These are phyloP conservation scores for Tridacna crocea DNA, from an alignment of 2,888 invertebrate species.

Conservation along the genomic window DNA sequence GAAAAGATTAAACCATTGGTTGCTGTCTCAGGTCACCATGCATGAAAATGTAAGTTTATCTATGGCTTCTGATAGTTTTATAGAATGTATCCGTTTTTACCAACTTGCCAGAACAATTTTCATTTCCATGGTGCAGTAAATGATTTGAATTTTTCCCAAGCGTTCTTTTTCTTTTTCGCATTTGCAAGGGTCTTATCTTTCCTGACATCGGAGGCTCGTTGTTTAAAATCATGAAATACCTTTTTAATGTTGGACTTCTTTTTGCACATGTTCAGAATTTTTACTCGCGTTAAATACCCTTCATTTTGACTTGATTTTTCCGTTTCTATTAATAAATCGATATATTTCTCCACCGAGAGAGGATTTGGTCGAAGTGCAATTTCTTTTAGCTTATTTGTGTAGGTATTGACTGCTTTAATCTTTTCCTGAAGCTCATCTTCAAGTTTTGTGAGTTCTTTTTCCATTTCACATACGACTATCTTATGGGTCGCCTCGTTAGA, in stretches of 20 bases:
- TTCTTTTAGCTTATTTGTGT: slow-evolving; percentile 56
- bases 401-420: slow-evolving; percentile 36
- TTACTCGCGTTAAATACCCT: slow-evolving; percentile 38
- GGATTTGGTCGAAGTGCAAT: slow-evolving; percentile 69
- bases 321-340: slow-evolving; percentile 68
- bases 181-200: too few species aligned
- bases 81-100: too few species aligned
- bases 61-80: too few species aligned
- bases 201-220: too few species aligned
- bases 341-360: slow-evolving; percentile 65
- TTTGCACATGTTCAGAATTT: slow-evolving; percentile 17
- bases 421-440: slow-evolving; percentile 37
- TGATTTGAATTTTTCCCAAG: too few species aligned
- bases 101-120: too few species aligned
- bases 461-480: slow-evolving; percentile 32
- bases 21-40: too few species aligned
- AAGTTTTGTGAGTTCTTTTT: slow-evolving; percentile 37
- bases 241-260: not conserved
- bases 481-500: slow-evolving; percentile 33
- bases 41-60: too few species aligned
- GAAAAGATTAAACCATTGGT: too few species aligned
- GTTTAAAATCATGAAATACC: not conserved
- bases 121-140: too few species aligned
- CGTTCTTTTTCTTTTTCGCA: too few species aligned
- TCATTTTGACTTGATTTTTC: slow-evolving; percentile 51